Base-by-base conservation (phyloP, 2,113 vertebrate genomes). In the Rostratula benghalensis region DNA sequence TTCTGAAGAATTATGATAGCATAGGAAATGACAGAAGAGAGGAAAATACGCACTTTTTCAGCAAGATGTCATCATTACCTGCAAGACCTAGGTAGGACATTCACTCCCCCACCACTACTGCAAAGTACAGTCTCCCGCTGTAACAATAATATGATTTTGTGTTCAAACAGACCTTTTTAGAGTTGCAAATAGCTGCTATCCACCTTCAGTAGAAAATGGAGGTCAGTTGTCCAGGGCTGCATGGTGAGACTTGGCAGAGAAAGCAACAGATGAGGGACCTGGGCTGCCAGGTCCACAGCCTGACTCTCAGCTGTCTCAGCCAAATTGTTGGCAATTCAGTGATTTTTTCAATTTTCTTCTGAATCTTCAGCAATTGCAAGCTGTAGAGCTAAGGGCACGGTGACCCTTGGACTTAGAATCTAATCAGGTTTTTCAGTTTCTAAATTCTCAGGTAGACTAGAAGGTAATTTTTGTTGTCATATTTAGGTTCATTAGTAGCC, bases 401-500 rank as follows among this genome's bases (percentile, higher is more conserved):
- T 89, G 69, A 68, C 20, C 31, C 19, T 83, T 0, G 7, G 24
- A 37, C 10, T 13, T 2, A 57, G 37, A 61, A 10, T 30, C 45
- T 79, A 56, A 79, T 54, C 8, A 3, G n/a, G 18, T 54, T 93
- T 54, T 45, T 45, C 37, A 19, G 61, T 61, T 91, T 75, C 53
- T 56, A 30, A 61, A 60, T 75, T 82, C 65, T 50, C 0, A 0
- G 24, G 37, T 43, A 65, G 65, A 68, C 93, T 24, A 73, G 60
- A 61, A 92, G 93, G 80, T 61, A 1, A 76, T 92, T 93, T 75
- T 43, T 82, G 80, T 93, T 92, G 69, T 68, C 89, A 37, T 83
- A 65, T 93, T 93, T 83, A 71, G 21, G 85, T 94, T 97, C 80
- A 91, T 93, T 95, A 95, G 41, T 33, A 87, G 70, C 56, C 75